Evolutionary conservation across 2,113 vertebrate genomes (phyloP).

Genomic region (Hippocampus zosterae): DNA sequence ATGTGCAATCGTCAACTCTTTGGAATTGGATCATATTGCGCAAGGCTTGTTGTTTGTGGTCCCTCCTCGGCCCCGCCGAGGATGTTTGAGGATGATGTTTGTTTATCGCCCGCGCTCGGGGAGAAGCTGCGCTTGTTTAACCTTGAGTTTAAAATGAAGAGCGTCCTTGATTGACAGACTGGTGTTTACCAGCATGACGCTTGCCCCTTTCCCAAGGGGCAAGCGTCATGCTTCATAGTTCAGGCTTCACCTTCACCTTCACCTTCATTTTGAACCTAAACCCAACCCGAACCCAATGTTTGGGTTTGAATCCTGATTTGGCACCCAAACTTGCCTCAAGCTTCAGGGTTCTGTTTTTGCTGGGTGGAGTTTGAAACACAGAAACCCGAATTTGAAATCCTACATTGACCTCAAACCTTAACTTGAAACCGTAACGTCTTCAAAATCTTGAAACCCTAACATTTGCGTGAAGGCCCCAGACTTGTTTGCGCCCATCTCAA

Average conservation of each 20-base stretch:
- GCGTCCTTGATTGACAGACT: constrained; percentile 59
- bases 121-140: constrained; percentile 44
- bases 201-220: not conserved
- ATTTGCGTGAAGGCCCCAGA: too few relatives aligned
- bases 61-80: constrained; percentile 11
- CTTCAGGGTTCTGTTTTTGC: not conserved
- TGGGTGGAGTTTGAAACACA: not conserved
- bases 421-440: too few relatives aligned
- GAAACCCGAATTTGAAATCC: not conserved
- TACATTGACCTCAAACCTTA: not conserved
- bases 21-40: constrained; percentile 29
- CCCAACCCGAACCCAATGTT: too few relatives aligned
- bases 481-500: too few relatives aligned
- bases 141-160: constrained; percentile 58
- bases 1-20: constrained; percentile 31
- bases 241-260: too few relatives aligned
- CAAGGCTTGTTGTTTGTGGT: constrained; percentile 37
- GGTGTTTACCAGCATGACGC: constrained; percentile 41
- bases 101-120: constrained; percentile 52
- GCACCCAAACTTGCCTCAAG: too few relatives aligned
- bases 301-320: too few relatives aligned
- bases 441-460: too few relatives aligned
- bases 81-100: constrained; percentile 5
- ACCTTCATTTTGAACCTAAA: too few relatives aligned
- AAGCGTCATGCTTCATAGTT: too few relatives aligned